Base-by-base conservation (phyloP, 2,797 vertebrate species). In the Enoplosus armatus region DNA sequence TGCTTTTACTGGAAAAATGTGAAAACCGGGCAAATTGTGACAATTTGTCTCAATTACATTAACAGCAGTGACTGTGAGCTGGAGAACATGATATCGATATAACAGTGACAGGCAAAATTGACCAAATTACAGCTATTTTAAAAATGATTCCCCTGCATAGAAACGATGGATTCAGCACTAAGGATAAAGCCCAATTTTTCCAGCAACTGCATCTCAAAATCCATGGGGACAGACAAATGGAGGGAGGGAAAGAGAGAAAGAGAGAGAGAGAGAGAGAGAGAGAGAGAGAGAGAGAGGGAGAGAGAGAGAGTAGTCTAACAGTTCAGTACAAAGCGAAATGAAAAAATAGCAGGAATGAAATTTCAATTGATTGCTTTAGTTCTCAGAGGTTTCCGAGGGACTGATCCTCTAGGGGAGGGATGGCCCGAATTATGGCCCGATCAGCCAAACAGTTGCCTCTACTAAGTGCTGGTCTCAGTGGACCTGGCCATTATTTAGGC, bases 291-390 rank as follows among this genome's bases (percentile, higher is more conserved):
- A 67, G 53, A 54, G 37, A 45, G 26, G 18, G 71, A 63, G 26
- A 9, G 10, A 69, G 53, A 70, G 74, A 76, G 72, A 82, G 48
- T 27, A 20, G 64, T 83, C 68, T 37, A 77, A 78, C 77, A 43
- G 75, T 75, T 91, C 80, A 74, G 88, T 86, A 89, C 47, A 65
- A 69, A 79, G 70, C 48, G 0, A 90, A 87, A 87, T 80, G 56
- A 83, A 84, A 72, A 83, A 86, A 82, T 58, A 43, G 24, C 50
- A 62, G 48, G 45, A 87, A 91, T 89, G 63, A 88, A 81, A 92
- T 91, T 90, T 89, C 77, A 60, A 84, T 92, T 89, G 92, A 92
- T 92, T 84, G 84, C 67, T 81, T 79, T 66, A 83, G 84, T 86
- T 87, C 85, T 91, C 84, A 55, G 66, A 84, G 82, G 79, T 83